Conservation (phyloP, 2,113 vertebrate genomes). For the Sebastes schlegelii region DNA sequence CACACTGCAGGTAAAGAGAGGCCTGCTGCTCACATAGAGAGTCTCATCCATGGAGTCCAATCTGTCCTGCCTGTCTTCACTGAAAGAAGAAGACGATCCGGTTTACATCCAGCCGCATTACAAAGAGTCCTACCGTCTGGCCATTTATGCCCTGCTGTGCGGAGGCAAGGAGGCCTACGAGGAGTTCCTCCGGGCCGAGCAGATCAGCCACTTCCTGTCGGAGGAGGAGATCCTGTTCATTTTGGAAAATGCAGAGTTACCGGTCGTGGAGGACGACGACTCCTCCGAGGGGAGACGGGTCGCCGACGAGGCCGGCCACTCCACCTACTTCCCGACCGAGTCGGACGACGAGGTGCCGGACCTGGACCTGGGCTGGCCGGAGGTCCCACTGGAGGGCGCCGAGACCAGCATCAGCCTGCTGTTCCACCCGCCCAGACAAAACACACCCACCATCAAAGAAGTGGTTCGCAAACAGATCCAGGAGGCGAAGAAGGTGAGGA, state of each 20-base stretch:
- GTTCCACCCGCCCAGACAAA: slow-evolving; percentile 91
- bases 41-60: slow-evolving; percentile 83
- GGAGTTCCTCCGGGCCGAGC: slow-evolving; percentile 89
- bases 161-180: slow-evolving; percentile 89
- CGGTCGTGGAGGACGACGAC: slow-evolving; percentile 67
- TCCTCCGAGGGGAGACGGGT: slow-evolving; percentile 52
- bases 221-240: slow-evolving; percentile 91
- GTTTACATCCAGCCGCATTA: slow-evolving; percentile 91
- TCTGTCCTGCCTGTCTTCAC: slow-evolving; percentile 88
- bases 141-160: slow-evolving; percentile 90
- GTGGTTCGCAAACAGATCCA: slow-evolving; percentile 91
- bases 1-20: slow-evolving; percentile 50
- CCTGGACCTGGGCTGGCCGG: slow-evolving; percentile 93
- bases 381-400: slow-evolving; percentile 79
- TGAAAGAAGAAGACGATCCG: slow-evolving; percentile 86
- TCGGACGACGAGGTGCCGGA: slow-evolving; percentile 94
- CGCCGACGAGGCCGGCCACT: slow-evolving; percentile 79
- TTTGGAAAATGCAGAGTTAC: slow-evolving; percentile 84
- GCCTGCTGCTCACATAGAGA: background rate
- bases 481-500: slow-evolving; percentile 90
- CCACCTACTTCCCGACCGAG: slow-evolving; percentile 92
- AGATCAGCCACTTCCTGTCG: slow-evolving; percentile 89
- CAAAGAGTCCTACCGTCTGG: slow-evolving; percentile 91
- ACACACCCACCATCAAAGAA: slow-evolving; percentile 92
- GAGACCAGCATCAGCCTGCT: slow-evolving; percentile 90